Evolutionary conservation across 35 echinoderm and acorn worm genomes (phyloP).

Genomic region (Anneissia japonica): DNA sequence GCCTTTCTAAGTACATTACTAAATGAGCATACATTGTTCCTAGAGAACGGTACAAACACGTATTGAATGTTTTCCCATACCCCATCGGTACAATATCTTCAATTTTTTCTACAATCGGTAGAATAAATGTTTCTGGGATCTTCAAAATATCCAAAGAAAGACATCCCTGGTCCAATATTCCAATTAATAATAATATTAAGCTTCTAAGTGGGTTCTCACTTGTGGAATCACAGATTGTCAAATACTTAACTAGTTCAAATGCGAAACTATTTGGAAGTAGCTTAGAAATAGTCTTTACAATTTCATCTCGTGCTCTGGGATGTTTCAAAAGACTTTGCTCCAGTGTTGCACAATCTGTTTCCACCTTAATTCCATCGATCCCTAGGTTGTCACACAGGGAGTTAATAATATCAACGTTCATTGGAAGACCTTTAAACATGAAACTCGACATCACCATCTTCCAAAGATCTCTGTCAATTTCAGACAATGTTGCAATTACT

Average conservation of each 20-base stretch:
- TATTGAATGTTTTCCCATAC: background rate
- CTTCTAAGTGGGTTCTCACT: background rate
- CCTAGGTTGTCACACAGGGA: background rate
- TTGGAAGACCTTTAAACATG: background rate
- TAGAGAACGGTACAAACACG: background rate
- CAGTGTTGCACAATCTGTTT: background rate
- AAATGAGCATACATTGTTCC: background rate
- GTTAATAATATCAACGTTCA: background rate
- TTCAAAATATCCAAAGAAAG: background rate
- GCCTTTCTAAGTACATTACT: background rate
- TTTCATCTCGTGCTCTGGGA: background rate
- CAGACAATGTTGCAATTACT: background rate
- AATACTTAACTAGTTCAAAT: background rate
- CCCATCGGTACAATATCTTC: background rate
- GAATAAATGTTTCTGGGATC: background rate
- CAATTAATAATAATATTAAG: background rate
- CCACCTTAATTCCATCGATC: background rate
- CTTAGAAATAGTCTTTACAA: background rate
- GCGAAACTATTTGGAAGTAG: background rate
- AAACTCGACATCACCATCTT: background rate
- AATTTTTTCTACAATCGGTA: background rate
- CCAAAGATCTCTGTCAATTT: background rate
- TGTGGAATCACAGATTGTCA: no score
- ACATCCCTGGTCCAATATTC: background rate
- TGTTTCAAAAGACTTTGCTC: background rate